A percentile compares a stretch with the other conserved stretches of the same genome.
Conservation (phyloP, 2,113 vertebrate genomes). For the Oncorhynchus gorbuscha region DNA sequence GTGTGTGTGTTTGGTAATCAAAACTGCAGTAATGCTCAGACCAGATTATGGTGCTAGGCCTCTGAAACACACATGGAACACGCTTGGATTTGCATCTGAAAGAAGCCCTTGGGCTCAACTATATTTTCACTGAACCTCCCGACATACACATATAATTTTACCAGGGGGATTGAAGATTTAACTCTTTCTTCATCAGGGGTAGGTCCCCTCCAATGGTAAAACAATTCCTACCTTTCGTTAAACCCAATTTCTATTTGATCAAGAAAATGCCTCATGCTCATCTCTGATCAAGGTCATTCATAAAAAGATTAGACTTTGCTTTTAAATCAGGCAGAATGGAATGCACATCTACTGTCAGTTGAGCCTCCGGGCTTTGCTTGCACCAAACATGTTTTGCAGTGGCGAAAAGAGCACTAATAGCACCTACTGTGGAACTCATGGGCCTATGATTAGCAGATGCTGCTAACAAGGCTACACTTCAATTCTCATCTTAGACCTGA, state of each 20-base stretch:
- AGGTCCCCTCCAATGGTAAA: slow-evolving; percentile 20
- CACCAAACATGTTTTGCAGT: slow-evolving; percentile 48
- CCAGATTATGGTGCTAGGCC: slow-evolving; percentile 13
- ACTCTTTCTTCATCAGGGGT: slow-evolving; percentile 10
- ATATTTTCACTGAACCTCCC: slow-evolving; percentile 4
- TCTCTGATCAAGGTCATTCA: slow-evolving; percentile 60
- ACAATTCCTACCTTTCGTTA: slow-evolving; percentile 18
- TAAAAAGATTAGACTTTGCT: slow-evolving; percentile 55
- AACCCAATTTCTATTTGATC: slow-evolving; percentile 35
- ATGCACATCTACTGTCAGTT: slow-evolving; percentile 59
- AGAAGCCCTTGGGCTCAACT: background rate
- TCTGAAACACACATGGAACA: slow-evolving; percentile 8
- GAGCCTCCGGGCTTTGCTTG: slow-evolving; percentile 56
- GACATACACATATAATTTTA: slow-evolving; percentile 2
- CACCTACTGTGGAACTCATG: slow-evolving; percentile 25
- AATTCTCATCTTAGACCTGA: background rate
- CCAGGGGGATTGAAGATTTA: background rate
- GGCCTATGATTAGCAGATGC: slow-evolving; percentile 5
- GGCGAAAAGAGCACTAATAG: slow-evolving; percentile 46
- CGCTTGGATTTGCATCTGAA: background rate
- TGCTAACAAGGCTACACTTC: slow-evolving; percentile 13
- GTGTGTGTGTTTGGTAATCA: background rate
- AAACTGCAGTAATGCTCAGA: background rate
- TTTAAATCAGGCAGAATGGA: slow-evolving; percentile 73
- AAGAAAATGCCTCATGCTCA: slow-evolving; percentile 52